phyloP scores from a whole-genome alignment of 2,113 vertebrate genomes.

The Capreolus pygargus region DNA sequence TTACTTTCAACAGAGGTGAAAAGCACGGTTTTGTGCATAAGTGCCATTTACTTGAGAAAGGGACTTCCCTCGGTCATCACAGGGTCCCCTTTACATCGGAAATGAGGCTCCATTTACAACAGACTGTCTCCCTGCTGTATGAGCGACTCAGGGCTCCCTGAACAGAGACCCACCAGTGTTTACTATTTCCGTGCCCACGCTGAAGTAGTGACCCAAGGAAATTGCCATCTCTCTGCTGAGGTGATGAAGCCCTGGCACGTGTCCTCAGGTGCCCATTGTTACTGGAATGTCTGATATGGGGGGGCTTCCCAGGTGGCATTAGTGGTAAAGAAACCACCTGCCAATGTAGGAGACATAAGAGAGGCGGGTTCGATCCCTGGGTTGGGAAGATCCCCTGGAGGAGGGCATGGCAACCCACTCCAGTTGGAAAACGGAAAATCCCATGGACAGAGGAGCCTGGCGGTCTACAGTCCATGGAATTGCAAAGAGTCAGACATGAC shows the following conservation, averaged over 20 bases:
- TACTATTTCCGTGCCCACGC: fast-evolving
- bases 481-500: not conserved
- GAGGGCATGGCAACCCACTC: not conserved
- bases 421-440: not conserved
- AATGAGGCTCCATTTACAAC: not conserved
- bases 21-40: not conserved
- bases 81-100: not conserved
- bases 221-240: not conserved
- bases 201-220: not conserved
- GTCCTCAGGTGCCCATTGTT: not conserved
- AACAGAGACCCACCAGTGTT: not conserved
- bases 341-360: not conserved
- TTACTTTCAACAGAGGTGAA: not conserved
- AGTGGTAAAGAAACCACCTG: not conserved
- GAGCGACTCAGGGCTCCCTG: not conserved
- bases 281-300: not conserved
- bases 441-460: not conserved
- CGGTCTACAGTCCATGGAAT: not conserved
- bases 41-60: not conserved
- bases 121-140: not conserved
- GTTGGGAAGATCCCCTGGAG: not conserved
- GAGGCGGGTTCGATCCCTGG: not conserved
- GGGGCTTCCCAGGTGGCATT: not conserved
- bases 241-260: not conserved
- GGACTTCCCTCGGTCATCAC: not conserved